Evolutionary conservation across 1,140 invertebrate species (phyloP).

Genomic region (Drosophila azteca): DNA sequence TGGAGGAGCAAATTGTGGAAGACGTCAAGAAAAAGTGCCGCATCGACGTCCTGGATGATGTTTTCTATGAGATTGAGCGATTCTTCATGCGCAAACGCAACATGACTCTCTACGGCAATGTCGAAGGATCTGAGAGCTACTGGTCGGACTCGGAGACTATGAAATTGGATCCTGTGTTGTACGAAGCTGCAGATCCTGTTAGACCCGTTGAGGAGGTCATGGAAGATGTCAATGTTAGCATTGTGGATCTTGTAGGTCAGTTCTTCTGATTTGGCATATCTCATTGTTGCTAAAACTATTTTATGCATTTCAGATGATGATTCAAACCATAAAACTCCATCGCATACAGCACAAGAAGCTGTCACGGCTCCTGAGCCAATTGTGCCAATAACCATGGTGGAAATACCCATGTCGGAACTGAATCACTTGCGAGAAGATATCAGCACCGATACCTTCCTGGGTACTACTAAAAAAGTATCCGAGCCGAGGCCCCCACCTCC

Average conservation of each 20-base stretch:
- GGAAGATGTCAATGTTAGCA: not conserved
- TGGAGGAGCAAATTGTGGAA: conserved; percentile 23
- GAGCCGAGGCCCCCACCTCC: not conserved
- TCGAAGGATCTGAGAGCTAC: conserved; percentile 32
- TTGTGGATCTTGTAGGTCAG: conserved; percentile 48
- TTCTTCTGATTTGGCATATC: not conserved
- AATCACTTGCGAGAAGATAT: conserved; percentile 51
- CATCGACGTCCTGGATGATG: conserved; percentile 47
- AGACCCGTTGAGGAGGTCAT: not conserved
- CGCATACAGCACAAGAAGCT: not conserved
- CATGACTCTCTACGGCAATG: conserved; percentile 18
- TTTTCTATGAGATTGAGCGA: conserved; percentile 58
- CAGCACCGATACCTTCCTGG: conserved; percentile 21
- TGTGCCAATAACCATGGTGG: conserved; percentile 57
- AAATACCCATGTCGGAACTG: conserved; percentile 62
- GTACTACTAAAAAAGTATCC: not conserved
- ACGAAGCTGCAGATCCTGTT: not conserved
- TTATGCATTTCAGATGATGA: conserved; percentile 43
- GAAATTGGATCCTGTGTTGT: conserved; percentile 3
- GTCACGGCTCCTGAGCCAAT: not conserved
- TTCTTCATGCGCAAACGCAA: conserved; percentile 61
- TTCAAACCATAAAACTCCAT: not conserved
- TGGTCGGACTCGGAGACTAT: conserved; percentile 25
- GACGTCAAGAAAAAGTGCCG: conserved; percentile 47
- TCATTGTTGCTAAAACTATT: not conserved